phyloP scores from a whole-genome alignment of 92 coral and sea anemone species.

The Blastomussa wellsi region DNA sequence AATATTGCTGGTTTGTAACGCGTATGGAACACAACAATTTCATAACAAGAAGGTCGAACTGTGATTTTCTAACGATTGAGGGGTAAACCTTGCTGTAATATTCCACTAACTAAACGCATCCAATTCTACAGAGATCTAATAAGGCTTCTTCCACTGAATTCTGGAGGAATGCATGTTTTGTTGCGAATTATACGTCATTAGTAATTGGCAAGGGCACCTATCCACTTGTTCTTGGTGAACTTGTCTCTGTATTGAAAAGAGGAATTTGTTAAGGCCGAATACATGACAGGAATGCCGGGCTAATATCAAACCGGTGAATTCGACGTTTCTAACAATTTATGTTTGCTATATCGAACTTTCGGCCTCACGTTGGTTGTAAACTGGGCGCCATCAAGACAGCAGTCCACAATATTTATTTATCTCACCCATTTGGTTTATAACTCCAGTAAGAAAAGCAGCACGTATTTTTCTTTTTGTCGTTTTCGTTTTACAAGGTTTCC shows the following conservation, averaged over 20 bases:
- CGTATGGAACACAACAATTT: neutral
- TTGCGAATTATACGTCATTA: neutral
- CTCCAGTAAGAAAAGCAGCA: neutral
- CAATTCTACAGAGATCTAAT: neutral
- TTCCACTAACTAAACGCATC: neutral
- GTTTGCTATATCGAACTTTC: neutral
- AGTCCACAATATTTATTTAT: neutral
- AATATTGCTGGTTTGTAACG: neutral
- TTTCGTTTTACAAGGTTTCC: neutral
- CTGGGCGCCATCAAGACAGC: constrained; percentile 4
- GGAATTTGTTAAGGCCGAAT: neutral
- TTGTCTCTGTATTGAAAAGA: neutral
- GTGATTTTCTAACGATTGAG: neutral
- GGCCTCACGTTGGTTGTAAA: constrained; percentile 5
- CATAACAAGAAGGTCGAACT: neutral
- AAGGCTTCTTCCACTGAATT: neutral
- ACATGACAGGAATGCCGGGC: neutral
- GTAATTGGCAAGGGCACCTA: neutral
- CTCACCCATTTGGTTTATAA: neutral
- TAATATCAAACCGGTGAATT: neutral
- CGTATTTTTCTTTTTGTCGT: neutral
- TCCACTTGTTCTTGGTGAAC: neutral
- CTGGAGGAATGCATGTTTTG: neutral
- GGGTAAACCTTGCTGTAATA: neutral
- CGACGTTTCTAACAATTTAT: neutral